phyloP scores from a whole-genome alignment of 2,888 invertebrate genomes.

The Hybos culiciformis region DNA sequence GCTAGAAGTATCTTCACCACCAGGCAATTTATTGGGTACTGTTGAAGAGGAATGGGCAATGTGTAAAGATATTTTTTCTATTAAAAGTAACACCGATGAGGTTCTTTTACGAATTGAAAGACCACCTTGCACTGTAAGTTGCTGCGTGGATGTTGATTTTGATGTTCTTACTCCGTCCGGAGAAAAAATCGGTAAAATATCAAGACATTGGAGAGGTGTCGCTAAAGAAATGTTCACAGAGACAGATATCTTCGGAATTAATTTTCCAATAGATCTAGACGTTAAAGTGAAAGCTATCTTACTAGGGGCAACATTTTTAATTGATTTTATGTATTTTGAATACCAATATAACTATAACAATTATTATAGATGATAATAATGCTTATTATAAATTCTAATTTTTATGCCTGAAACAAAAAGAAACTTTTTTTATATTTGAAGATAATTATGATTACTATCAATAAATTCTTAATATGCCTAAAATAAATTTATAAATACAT shows the following conservation, averaged over 20 bases:
- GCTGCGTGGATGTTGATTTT: conserved; percentile 76
- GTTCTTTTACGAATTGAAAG: conserved; percentile 67
- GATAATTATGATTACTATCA: too few relatives aligned
- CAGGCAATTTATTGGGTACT: conserved; percentile 53
- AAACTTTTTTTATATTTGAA: too few relatives aligned
- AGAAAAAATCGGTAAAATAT: conserved; percentile 69
- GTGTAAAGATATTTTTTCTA: conserved; percentile 55
- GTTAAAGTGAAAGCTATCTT: conserved; percentile 70
- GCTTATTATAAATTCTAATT: too few relatives aligned
- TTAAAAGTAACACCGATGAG: conserved; percentile 62
- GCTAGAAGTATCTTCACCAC: conserved; percentile 64
- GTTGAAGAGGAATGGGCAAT: conserved; percentile 66
- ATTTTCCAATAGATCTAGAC: conserved; percentile 83
- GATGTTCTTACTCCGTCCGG: conserved; percentile 65
- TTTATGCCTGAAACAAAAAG: too few relatives aligned
- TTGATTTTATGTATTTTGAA: too few relatives aligned
- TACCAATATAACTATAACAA: too few relatives aligned
- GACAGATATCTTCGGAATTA: conserved; percentile 76
- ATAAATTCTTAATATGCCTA: too few relatives aligned
- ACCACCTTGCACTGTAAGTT: conserved; percentile 61
- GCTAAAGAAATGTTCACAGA: conserved; percentile 72
- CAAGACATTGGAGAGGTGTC: conserved; percentile 80
- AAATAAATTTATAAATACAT: too few relatives aligned
- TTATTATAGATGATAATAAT: too few relatives aligned
- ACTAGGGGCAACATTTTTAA: conserved; percentile 64